Percentiles rank a stretch among this genome's conserved stretches.
Evolutionary conservation across 2,797 vertebrate species (phyloP).

Genomic region (Tenualosa thibaudeaui): DNA sequence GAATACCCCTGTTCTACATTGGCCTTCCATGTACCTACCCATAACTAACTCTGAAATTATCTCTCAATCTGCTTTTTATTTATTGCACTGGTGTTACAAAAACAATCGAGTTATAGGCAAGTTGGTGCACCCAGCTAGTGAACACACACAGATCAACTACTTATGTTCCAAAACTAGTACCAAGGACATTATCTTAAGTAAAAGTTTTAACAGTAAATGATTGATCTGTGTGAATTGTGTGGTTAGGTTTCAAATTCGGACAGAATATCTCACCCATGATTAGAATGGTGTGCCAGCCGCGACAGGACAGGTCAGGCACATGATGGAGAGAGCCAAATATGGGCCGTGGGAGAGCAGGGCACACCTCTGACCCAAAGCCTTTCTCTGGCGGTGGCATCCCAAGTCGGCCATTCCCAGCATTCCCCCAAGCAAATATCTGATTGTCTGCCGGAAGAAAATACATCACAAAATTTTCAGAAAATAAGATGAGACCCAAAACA

Average conservation of each 20-base stretch:
- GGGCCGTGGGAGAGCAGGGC: slow-evolving; percentile 93
- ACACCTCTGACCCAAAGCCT: slow-evolving; percentile 93
- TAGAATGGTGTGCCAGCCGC: slow-evolving; percentile 97
- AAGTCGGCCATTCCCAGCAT: slow-evolving; percentile 94
- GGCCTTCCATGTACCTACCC: no score
- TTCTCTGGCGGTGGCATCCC: slow-evolving; percentile 91
- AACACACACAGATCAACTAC: no score
- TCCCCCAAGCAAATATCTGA: slow-evolving; percentile 99
- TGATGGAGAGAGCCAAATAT: slow-evolving; percentile 97
- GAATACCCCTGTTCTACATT: no score
- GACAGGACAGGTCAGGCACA: slow-evolving; percentile 93
- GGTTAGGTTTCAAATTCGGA: not conserved
- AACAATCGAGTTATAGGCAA: no score
- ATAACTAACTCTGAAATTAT: no score
- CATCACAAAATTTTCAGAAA: not conserved
- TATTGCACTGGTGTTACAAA: no score
- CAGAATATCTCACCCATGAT: slow-evolving; percentile 84
- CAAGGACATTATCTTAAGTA: no score
- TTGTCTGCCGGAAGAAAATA: slow-evolving; percentile 78
- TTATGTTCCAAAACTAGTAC: no score
- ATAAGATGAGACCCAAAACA: not conserved
- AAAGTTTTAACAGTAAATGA: no score
- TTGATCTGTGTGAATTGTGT: not conserved
- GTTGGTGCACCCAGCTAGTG: no score
- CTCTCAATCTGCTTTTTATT: no score